Base-by-base conservation (phyloP, 2,113 vertebrate genomes). In the Forbesichthys agassizii region DNA sequence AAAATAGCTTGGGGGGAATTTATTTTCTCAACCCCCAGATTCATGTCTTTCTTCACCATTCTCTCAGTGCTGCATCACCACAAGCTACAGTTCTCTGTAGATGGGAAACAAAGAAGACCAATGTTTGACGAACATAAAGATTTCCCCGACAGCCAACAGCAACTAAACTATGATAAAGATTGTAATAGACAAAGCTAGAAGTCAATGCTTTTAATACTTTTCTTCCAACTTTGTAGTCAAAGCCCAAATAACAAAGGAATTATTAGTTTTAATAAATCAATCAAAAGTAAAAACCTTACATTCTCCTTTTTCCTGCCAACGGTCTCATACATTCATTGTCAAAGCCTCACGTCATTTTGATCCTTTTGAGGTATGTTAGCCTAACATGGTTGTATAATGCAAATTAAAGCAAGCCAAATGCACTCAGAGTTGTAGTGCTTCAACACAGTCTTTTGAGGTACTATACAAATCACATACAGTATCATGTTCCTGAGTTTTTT, bases 361-460 rank as follows among this genome's bases (percentile, higher is more conserved):
- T 92, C 92, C 92, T 88, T 88, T 93, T 94, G 94, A 96, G 95
- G 94, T 96, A 95, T 46, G 12, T 81, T 66, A 96, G 94, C 80
- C 93, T 95, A 95, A 94, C 90, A 52, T 88, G 93, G 90, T 94
- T 82, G 78, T 91, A 94, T 91, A 93, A 94, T 93, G 93, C 91
- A 93, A 95, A 93, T 94, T 88, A 93, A 95, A 91, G 90, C 92
- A 93, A 93, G 89, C 92, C 92, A 93, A 95, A 95, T 94, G 93
- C 92, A 95, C 91, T 94, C 92, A 93, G 93, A 93, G 90, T 95
- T 93, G 92, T 93, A 94, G 93, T 95, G 96, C 94, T 95, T 94
- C 85, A 91, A 95, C 94, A 95, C 94, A 96, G 95, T 95, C 93
- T 92, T 94, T 95, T 97, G 96, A 98, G 96, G 96, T 97, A 97